A percentile compares a stretch with the other conserved stretches of the same genome.
Evolutionary conservation across 2,797 vertebrate genomes (phyloP).

Genomic region (Halcyon leucocephala): DNA sequence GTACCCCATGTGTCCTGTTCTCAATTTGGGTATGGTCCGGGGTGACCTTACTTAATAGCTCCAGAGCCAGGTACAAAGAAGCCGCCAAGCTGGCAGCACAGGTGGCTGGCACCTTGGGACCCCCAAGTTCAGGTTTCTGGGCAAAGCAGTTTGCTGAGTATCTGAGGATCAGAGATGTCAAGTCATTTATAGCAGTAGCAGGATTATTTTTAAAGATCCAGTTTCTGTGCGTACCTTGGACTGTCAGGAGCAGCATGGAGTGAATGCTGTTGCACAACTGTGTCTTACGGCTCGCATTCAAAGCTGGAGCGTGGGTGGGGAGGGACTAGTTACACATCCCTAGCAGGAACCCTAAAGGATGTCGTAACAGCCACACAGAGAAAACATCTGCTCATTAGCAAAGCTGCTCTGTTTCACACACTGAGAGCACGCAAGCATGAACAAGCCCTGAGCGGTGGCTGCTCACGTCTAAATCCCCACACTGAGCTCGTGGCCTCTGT

Average conservation of each 20-base stretch:
- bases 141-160: not conserved
- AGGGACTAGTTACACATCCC: not conserved
- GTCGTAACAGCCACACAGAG: constrained; percentile 1
- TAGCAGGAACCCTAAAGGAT: not conserved
- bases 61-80: not conserved
- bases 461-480: not conserved
- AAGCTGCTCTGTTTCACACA: not conserved
- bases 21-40: not conserved
- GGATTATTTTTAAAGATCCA: not conserved
- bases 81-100: not conserved
- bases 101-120: not conserved
- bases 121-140: not conserved
- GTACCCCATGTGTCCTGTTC: not conserved
- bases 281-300: not conserved
- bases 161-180: not conserved
- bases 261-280: not conserved
- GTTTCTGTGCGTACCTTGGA: not conserved
- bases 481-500: fast-evolving
- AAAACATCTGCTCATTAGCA: constrained; percentile 42
- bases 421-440: not conserved
- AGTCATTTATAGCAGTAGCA: not conserved
- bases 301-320: constrained; percentile 4
- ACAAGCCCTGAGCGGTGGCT: not conserved
- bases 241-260: not conserved
- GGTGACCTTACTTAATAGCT: not conserved